Conservation (phyloP, 23 tunicate genomes). For the Ciona savignyi region DNA sequence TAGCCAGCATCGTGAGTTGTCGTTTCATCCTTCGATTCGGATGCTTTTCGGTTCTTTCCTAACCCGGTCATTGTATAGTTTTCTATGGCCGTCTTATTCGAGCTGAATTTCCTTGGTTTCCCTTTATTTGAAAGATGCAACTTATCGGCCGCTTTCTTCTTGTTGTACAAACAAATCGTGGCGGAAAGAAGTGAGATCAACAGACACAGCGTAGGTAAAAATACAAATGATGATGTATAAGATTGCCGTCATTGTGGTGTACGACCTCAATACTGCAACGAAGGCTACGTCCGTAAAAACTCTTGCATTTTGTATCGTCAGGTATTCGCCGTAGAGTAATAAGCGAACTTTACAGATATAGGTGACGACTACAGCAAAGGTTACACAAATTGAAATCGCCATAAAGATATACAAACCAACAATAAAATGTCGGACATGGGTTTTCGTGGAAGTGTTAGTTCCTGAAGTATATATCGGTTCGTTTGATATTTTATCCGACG, state of each 20-base stretch:
- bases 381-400: neutral
- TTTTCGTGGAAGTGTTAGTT: neutral
- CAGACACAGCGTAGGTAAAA: neutral
- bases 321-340: neutral
- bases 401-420: neutral
- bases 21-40: neutral
- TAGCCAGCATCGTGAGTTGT: slow-evolving; percentile 7
- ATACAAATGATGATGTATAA: too few species aligned
- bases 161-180: neutral
- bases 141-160: neutral
- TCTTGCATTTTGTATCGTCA: neutral
- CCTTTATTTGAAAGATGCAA: slow-evolving; percentile 1
- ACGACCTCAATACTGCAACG: neutral
- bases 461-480: too few species aligned
- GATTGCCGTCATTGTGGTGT: neutral
- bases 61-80: neutral
- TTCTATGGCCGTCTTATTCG: neutral
- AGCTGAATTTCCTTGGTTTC: neutral
- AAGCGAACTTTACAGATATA: neutral
- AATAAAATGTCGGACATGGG: neutral
- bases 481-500: neutral
- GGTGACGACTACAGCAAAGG: neutral
- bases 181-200: neutral
- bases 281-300: neutral
- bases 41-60: neutral